Base-by-base conservation (phyloP, 1,140 invertebrate genomes). In the Penaeus japonicus region DNA sequence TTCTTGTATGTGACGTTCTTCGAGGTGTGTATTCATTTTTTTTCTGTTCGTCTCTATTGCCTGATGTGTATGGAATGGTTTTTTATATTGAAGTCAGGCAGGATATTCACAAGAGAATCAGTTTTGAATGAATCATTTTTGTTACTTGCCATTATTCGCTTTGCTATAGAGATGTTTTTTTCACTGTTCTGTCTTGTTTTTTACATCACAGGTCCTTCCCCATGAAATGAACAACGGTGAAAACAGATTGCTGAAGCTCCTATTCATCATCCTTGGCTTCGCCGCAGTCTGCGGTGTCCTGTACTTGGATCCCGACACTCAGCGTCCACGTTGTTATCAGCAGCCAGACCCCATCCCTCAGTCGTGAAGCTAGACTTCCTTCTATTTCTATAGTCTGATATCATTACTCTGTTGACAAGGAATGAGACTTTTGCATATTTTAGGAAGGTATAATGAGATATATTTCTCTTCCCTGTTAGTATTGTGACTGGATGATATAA, bases 1-100 rank as follows among this genome's bases (percentile, higher is more conserved):
- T 95, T 99, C 73, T 93, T 99, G 0, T 99, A 98, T 92, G 96
- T 98, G 62, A 97, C 97, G 0, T 96, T 98, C 54, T 97, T 97
- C 92, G 98, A 99, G 93, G 91, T 91, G 83, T 89, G 77, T 83
- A 27, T 62, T 59, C 4, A 65, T 39, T 35, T n/a, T 2, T 4
- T 32, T 32, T 24, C 17, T 27, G 54, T 80, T 81, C 18, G 5
- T 27, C 12, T 81, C 32, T 82, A 4, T 18, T 86, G 55, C 24
- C 20, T 27, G n/a, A 15, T 32, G 15, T 30, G 85, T 39, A 47
- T 47, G 47, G 15, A 47, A 47, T 47, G 5, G 47, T 47, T 47
- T 47, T 47, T 1, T 47, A 47, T 47, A 7, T 15, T 47, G 47
- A 47, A 47, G 15, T 47, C 4, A 18, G n/a, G n/a, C 7, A 39